Evolutionary conservation across 2,888 invertebrate genomes (phyloP).

Genomic region (Platycheirus albimanus): DNA sequence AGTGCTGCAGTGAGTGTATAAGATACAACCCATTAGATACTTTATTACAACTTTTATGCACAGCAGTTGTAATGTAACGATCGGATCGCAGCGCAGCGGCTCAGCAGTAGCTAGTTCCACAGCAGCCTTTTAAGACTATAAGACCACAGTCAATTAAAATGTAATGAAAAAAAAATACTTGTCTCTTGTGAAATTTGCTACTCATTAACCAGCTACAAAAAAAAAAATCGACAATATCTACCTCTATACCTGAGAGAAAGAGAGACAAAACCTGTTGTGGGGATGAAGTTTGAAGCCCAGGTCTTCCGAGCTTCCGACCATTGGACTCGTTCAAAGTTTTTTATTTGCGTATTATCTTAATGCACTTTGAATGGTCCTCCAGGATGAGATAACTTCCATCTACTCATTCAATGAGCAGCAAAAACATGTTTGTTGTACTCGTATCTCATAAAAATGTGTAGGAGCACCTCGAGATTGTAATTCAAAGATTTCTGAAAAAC

Average conservation of each 20-base stretch:
- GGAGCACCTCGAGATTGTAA: conserved; percentile 28
- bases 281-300: neutral
- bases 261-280: conserved; percentile 39
- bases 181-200: conserved; percentile 64
- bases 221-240: no score
- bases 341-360: neutral
- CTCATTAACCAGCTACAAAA: conserved; percentile 63
- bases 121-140: conserved; percentile 40
- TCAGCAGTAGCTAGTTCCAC: conserved; percentile 10
- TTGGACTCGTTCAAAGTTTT: neutral
- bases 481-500: conserved; percentile 32
- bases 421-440: neutral
- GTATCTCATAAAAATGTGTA: conserved; percentile 8
- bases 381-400: conserved; percentile 27
- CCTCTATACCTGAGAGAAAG: neutral
- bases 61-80: conserved; percentile 29
- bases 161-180: conserved; percentile 53
- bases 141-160: conserved; percentile 62
- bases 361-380: conserved; percentile 56
- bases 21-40: conserved; percentile 47
- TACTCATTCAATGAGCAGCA: no score
- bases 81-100: no score
- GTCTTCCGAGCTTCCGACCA: no score
- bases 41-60: conserved; percentile 39
- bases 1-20: conserved; percentile 32